These are phyloP conservation scores for Geopemphigus sp. DNA, from an alignment of 1,140 invertebrate genomes.

Conservation along the genomic window DNA sequence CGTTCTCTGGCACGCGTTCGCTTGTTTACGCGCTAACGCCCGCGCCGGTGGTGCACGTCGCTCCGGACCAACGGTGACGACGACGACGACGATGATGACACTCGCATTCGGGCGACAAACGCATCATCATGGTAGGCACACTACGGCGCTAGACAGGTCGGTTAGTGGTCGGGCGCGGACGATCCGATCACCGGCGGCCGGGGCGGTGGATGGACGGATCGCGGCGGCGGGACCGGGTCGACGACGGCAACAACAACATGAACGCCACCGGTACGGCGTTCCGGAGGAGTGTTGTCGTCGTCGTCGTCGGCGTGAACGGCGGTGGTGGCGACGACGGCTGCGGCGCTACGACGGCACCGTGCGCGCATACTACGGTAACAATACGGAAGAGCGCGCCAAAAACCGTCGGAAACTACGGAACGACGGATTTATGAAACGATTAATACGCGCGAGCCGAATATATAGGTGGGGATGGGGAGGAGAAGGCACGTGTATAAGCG, in stretches of 20 bases:
- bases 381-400: background rate
- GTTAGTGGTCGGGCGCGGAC: background rate
- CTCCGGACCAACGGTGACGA: background rate
- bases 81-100: background rate
- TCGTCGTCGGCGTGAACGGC: background rate
- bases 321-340: background rate
- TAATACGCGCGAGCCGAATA: background rate
- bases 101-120: background rate
- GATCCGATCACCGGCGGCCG: constrained; percentile 16
- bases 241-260: background rate
- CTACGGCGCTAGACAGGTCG: no score
- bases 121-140: background rate
- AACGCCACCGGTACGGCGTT: background rate
- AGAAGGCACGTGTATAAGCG: background rate
- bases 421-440: background rate
- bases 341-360: background rate
- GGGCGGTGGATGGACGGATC: no score
- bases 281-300: no score
- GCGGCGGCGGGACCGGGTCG: constrained; percentile 5
- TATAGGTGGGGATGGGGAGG: no score
- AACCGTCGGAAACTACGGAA: no score
- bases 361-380: constrained; percentile 21
- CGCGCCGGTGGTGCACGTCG: background rate
- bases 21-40: background rate
- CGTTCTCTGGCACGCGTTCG: background rate